Percentiles rank a stretch among this genome's conserved stretches.
These are phyloP conservation scores for Kryptopterus vitreolus DNA, from an alignment of 2,797 vertebrate species.

Conservation along the genomic window DNA sequence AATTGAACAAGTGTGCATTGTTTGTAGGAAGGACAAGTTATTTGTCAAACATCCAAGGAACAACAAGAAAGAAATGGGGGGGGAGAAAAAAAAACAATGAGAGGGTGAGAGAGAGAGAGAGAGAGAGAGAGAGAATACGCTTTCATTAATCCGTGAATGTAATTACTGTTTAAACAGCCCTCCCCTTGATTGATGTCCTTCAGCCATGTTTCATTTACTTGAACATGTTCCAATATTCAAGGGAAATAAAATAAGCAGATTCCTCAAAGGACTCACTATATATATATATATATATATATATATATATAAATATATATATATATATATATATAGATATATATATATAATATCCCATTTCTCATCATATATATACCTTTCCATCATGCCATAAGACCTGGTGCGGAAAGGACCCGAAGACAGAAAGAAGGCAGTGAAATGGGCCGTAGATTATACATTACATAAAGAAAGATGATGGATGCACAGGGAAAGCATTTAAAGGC, in stretches of 20 bases:
- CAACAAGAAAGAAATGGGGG: constrained; percentile 6
- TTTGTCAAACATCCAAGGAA: constrained; percentile 45
- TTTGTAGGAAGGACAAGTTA: constrained; percentile 43
- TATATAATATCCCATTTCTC: no score
- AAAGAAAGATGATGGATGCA: constrained; percentile 53
- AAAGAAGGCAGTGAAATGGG: constrained; percentile 48
- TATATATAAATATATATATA: no score
- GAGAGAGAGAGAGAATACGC: constrained; percentile 28
- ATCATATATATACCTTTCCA: constrained; percentile 24
- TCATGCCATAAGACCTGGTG: constrained; percentile 29
- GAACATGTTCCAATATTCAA: constrained; percentile 54
- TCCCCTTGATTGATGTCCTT: constrained; percentile 55
- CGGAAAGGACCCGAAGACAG: constrained; percentile 39
- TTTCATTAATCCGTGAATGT: constrained; percentile 59
- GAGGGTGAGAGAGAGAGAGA: constrained; percentile 8
- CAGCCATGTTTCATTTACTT: constrained; percentile 59
- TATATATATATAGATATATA: no score
- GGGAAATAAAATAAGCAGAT: constrained; percentile 57
- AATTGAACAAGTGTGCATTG: constrained; percentile 40
- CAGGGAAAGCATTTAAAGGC: constrained; percentile 54
- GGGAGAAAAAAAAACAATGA: constrained; percentile 1
- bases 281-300: no score
- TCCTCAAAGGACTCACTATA: constrained; percentile 43
- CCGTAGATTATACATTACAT: constrained; percentile 55
- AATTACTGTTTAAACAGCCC: constrained; percentile 56